Percentiles rank a stretch among this genome's conserved stretches.
Conservation (phyloP, 2,113 vertebrate species). For the Tetrao urogallus region DNA sequence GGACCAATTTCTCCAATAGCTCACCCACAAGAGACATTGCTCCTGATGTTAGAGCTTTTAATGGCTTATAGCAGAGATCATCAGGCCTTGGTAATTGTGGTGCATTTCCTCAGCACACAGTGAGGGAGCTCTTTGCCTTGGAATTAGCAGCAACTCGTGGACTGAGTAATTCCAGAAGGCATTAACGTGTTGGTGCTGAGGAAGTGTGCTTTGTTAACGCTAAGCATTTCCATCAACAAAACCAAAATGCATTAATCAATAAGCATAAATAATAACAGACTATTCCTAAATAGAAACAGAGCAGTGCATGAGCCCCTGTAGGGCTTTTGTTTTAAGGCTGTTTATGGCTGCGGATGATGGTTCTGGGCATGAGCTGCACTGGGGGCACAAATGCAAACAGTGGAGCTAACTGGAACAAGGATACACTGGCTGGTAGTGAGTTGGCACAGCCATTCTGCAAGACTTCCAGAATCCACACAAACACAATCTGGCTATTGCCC, state of each 20-base stretch:
- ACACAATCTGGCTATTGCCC: background rate
- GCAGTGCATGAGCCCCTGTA: accelerated
- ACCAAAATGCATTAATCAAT: background rate
- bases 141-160: background rate
- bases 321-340: background rate
- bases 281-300: background rate
- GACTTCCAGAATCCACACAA: too few species aligned
- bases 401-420: background rate
- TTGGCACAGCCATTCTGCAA: background rate
- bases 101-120: accelerated
- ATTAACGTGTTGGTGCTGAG: background rate
- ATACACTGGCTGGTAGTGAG: background rate
- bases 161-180: background rate
- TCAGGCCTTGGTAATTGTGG: background rate
- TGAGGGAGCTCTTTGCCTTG: background rate
- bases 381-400: background rate
- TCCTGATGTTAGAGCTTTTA: background rate
- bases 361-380: background rate
- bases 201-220: background rate
- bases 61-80: background rate
- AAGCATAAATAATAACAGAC: background rate
- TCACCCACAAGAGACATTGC: background rate
- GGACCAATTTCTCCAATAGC: background rate
- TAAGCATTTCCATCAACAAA: background rate
- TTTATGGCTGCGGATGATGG: background rate